These are phyloP conservation scores for Xenopus borealis DNA, from an alignment of 2,113 vertebrate genomes.

Conservation along the genomic window DNA sequence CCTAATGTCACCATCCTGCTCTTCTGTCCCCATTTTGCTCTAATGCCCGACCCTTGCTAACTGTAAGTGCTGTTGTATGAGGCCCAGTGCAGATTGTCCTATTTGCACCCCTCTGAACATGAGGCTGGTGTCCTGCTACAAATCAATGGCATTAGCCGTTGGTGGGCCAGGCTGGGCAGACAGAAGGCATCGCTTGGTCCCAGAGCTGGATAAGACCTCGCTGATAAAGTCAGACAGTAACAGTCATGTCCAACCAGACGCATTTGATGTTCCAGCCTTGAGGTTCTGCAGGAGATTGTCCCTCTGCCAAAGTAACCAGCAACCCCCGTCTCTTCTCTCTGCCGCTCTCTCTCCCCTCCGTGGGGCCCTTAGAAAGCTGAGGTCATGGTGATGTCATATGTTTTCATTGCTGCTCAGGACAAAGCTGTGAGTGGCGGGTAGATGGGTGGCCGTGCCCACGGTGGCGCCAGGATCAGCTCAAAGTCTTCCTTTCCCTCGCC, in stretches of 20 bases:
- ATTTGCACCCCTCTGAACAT: no score
- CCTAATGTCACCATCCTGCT: no score
- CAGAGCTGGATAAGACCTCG: conserved; percentile 50
- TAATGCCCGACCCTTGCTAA: no score
- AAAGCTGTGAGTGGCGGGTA: background rate
- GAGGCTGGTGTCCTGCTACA: no score
- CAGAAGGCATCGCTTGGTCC: conserved; percentile 6
- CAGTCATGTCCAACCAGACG: conserved; percentile 43
- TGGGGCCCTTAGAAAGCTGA: conserved; percentile 38
- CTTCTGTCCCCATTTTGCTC: no score
- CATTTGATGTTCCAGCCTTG: conserved; percentile 57
- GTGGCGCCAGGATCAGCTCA: conserved; percentile 54
- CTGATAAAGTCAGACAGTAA: conserved; percentile 47
- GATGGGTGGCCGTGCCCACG: conserved; percentile 3
- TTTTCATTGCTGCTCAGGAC: conserved; percentile 40
- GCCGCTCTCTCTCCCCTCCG: conserved; percentile 22
- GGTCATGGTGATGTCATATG: conserved; percentile 52
- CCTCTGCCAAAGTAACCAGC: conserved; percentile 60
- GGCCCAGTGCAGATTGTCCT: no score
- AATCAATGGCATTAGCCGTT: no score
- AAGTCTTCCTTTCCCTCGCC: conserved; percentile 36
- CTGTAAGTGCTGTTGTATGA: no score
- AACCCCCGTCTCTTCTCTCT: conserved; percentile 15
- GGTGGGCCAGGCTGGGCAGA: background rate
- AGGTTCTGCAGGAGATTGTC: conserved; percentile 56